Evolutionary conservation across 2,888 invertebrate genomes (phyloP).

Genomic region (Cantharis rufa): DNA sequence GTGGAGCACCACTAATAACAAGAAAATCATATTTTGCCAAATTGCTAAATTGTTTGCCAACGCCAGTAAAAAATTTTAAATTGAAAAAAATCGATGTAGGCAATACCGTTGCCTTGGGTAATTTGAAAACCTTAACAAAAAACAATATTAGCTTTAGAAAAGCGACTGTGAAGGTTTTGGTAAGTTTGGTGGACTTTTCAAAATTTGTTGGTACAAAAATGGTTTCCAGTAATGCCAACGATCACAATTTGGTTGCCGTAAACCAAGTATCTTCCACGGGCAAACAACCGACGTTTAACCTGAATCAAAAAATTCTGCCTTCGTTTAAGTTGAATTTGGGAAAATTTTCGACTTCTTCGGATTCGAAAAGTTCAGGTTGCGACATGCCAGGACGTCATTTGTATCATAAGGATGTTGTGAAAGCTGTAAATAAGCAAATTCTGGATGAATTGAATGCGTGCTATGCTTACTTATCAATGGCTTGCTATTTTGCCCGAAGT

Average conservation of each 20-base stretch:
- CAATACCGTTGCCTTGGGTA: not conserved
- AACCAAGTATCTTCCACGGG: not conserved
- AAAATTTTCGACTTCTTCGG: not conserved
- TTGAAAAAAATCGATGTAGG: not conserved
- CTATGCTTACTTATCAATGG: constrained; percentile 66
- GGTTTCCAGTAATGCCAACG: not conserved
- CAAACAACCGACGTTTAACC: not conserved
- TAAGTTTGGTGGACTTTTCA: not conserved
- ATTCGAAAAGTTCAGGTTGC: not conserved
- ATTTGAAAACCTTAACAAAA: not conserved
- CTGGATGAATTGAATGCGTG: constrained; percentile 63
- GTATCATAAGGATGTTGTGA: constrained; percentile 58
- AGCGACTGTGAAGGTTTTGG: not conserved
- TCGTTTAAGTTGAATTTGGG: not conserved
- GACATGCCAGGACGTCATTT: constrained; percentile 35
- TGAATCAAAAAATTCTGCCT: not conserved
- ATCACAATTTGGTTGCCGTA: not conserved
- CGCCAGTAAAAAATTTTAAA: not conserved
- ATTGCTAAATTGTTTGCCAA: not conserved
- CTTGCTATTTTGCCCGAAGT: constrained; percentile 57
- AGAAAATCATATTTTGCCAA: not conserved
- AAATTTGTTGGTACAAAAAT: not conserved
- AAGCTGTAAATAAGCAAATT: constrained; percentile 61
- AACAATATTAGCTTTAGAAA: not conserved
- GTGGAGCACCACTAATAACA: not conserved